Evolutionary conservation across 2,113 vertebrate genomes (phyloP).

Genomic region (Myotis brandtii): DNA sequence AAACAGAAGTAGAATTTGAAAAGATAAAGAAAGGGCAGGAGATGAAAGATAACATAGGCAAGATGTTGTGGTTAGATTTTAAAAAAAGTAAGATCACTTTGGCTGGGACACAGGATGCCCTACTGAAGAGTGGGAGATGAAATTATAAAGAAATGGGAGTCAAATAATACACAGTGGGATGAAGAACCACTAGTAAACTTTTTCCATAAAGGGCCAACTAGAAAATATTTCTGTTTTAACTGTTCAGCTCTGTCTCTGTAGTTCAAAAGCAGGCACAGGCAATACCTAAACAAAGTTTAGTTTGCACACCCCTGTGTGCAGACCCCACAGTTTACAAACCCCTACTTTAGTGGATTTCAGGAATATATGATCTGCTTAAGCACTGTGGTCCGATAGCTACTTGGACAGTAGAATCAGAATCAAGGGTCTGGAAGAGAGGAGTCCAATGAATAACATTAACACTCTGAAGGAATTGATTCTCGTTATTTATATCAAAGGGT

Average conservation of each 20-base stretch:
- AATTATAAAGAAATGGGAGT: not conserved
- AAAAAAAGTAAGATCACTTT: not conserved
- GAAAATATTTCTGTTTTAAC: not conserved
- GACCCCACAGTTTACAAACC: not conserved
- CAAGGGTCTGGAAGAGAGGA: too few species aligned
- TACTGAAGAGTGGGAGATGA: not conserved
- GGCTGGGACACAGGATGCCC: not conserved
- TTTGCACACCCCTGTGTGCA: not conserved
- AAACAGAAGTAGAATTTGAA: constrained; percentile 21
- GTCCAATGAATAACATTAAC: not conserved
- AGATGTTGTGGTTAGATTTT: not conserved
- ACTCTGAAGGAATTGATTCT: not conserved
- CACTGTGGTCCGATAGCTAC: too few species aligned
- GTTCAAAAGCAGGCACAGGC: not conserved
- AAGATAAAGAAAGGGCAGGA: not conserved
- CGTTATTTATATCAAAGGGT: not conserved
- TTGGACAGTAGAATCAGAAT: not conserved
- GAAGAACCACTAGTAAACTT: not conserved
- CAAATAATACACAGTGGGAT: not conserved
- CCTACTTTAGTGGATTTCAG: not conserved
- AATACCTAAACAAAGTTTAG: not conserved
- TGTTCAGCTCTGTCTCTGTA: not conserved
- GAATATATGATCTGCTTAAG: not conserved
- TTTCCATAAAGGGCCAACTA: not conserved
- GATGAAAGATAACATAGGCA: not conserved